Percentiles rank a stretch among this genome's conserved stretches.
These are phyloP conservation scores for Ophion ventricosus DNA, from an alignment of 2,888 invertebrate genomes.

Conservation along the genomic window DNA sequence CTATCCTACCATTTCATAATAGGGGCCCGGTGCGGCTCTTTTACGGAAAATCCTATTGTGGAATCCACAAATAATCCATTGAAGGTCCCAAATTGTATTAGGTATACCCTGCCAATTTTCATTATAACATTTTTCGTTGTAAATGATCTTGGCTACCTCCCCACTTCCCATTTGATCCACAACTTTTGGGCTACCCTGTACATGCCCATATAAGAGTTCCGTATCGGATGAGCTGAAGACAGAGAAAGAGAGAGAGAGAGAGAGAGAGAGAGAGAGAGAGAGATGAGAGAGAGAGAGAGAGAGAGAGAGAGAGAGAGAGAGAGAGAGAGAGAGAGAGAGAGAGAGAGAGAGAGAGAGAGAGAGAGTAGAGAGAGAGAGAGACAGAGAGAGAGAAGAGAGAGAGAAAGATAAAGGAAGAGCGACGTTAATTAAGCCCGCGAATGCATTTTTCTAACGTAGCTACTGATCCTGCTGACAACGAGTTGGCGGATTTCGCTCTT, in stretches of 20 bases:
- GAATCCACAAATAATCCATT: no score
- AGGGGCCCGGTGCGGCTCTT: no score
- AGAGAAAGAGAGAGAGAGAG: conserved; percentile 19
- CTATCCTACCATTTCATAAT: no score
- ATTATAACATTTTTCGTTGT: no score
- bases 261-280: background rate
- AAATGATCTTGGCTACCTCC: no score
- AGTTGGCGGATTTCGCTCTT: conserved; percentile 45
- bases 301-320: conserved; percentile 64
- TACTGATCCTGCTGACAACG: conserved; percentile 43
- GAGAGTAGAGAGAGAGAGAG: no score
- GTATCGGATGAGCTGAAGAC: conserved; percentile 49
- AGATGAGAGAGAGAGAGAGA: conserved; percentile 63
- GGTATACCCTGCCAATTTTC: no score
- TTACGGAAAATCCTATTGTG: no score
- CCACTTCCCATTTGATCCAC: no score
- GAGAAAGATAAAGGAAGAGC: conserved; percentile 65
- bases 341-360: background rate
- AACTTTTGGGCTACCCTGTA: no score
- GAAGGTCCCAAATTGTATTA: no score
- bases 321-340: conserved; percentile 51
- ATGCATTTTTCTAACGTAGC: conserved; percentile 55
- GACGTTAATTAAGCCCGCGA: conserved; percentile 60
- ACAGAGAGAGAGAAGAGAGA: no score
- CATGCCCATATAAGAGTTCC: conserved; percentile 59